These are phyloP conservation scores for Percina caprodes DNA, from an alignment of 2,113 vertebrate species.

Conservation along the genomic window DNA sequence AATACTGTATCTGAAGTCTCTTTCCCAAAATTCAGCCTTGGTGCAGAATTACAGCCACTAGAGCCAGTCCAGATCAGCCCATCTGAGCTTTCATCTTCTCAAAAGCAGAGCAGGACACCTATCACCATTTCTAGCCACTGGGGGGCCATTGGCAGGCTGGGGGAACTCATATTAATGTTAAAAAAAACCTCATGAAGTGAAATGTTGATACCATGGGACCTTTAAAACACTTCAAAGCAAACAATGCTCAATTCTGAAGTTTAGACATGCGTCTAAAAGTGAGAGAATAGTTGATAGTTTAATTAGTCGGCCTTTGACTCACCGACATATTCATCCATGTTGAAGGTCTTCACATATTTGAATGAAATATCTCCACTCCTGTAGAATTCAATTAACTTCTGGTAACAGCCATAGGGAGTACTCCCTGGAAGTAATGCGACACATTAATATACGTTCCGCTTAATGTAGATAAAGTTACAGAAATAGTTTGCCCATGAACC, in stretches of 20 bases:
- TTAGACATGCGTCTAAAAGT: neutral
- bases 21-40: no score
- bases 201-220: no score
- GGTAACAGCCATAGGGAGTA: conserved; percentile 93
- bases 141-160: no score
- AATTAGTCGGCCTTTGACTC: conserved; percentile 65
- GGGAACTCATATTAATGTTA: no score
- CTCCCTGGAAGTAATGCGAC: conserved; percentile 82
- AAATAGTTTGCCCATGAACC: fast-evolving
- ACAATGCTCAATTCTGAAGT: neutral
- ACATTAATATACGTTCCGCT: neutral
- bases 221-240: neutral
- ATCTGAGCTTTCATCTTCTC: no score
- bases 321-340: conserved; percentile 99
- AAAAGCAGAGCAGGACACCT: no score
- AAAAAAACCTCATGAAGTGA: no score
- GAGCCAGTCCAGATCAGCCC: no score
- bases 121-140: no score
- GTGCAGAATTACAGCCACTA: no score
- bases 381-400: conserved; percentile 92
- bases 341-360: conserved; percentile 96
- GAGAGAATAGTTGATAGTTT: neutral
- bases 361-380: conserved; percentile 93
- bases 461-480: neutral
- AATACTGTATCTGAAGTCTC: no score